phyloP scores from a whole-genome alignment of 2,888 invertebrate species.

The Pilophorus perplexus region DNA sequence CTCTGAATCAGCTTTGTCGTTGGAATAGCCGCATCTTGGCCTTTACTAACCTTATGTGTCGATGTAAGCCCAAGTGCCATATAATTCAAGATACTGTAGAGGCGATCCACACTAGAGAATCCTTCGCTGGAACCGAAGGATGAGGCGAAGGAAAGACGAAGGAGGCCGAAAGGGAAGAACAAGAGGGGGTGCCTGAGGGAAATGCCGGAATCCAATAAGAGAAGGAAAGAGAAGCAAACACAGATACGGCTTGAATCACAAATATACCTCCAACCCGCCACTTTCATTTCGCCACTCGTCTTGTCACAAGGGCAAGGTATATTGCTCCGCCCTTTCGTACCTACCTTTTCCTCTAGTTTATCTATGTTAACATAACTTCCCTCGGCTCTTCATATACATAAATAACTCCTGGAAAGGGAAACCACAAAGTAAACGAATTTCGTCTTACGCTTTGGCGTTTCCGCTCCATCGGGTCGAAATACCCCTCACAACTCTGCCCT shows the following conservation, averaged over 20 bases:
- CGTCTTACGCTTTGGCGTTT: background rate
- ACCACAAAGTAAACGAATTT: constrained; percentile 30
- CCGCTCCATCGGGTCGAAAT: constrained; percentile 1
- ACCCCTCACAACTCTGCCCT: background rate
- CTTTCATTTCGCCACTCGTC: constrained; percentile 38
- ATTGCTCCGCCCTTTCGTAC: constrained; percentile 2
- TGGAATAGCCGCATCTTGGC: no score
- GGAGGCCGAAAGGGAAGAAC: background rate
- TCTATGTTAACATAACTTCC: constrained; percentile 32
- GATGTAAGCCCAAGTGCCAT: no score
- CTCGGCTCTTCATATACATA: constrained; percentile 25
- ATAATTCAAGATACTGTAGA: no score
- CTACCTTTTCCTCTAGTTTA: constrained; percentile 18
- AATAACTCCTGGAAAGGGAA: constrained; percentile 20
- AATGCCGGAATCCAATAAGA: constrained; percentile 37
- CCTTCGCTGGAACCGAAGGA: no score
- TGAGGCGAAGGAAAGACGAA: background rate
- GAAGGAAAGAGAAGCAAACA: constrained; percentile 36
- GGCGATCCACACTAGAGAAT: no score
- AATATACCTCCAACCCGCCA: constrained; percentile 31
- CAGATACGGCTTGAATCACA: constrained; percentile 39
- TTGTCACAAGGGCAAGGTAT: constrained; percentile 24
- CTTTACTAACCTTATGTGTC: no score
- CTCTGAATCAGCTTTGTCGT: no score
- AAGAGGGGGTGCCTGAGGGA: background rate